phyloP scores from a whole-genome alignment of 2,888 invertebrate genomes.

The Lasioglossum marginatum region DNA sequence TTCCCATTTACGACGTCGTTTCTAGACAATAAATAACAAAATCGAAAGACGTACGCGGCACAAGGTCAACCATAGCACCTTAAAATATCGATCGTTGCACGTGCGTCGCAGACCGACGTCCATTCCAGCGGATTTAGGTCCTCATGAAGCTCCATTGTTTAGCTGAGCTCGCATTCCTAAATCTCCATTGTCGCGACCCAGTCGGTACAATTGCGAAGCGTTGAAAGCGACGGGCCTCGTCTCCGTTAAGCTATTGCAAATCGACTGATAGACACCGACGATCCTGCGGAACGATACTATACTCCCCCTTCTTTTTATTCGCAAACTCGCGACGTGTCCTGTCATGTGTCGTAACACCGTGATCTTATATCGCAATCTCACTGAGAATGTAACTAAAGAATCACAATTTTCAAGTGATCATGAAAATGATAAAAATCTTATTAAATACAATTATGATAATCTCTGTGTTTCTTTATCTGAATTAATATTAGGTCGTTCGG shows the following conservation, averaged over 20 bases:
- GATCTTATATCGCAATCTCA: neutral
- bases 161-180: constrained; percentile 75
- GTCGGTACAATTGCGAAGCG: constrained; percentile 70
- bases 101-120: constrained; percentile 52
- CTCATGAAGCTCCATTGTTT: constrained; percentile 78
- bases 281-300: constrained; percentile 46
- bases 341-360: neutral
- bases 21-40: constrained; percentile 11
- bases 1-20: neutral
- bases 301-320: constrained; percentile 15
- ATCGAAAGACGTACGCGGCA: constrained; percentile 32
- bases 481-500: no score
- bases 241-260: constrained; percentile 57
- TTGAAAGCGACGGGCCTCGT: constrained; percentile 52
- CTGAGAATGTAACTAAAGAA: neutral
- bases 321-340: constrained; percentile 1
- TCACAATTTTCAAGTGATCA: neutral
- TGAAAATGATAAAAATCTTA: no score
- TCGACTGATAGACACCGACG: constrained; percentile 56
- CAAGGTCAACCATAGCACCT: constrained; percentile 42
- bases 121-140: constrained; percentile 75
- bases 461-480: no score
- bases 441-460: no score
- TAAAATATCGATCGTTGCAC: constrained; percentile 72
- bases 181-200: constrained; percentile 75